Evolutionary conservation across 2,888 invertebrate species (phyloP).

Genomic region (Scaptomyza reducta): DNA sequence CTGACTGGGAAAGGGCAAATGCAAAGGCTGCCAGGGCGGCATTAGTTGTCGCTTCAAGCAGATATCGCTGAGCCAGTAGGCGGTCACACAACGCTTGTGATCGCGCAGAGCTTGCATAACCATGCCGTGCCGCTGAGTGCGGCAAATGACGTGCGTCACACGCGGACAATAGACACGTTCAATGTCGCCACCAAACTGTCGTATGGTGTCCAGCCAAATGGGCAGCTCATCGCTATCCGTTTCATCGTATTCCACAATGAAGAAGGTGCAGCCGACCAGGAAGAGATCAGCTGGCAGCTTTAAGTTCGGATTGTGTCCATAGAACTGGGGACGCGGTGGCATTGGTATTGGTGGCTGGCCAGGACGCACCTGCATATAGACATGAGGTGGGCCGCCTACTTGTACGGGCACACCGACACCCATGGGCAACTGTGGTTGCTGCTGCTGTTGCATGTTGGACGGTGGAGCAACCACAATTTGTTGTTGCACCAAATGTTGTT

Average conservation of each 20-base stretch:
- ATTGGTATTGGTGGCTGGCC: constrained; percentile 85
- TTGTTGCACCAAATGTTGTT: constrained; percentile 73
- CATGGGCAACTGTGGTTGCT: constrained; percentile 65
- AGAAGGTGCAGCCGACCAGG: constrained; percentile 96
- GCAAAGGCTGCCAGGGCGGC: constrained; percentile 97
- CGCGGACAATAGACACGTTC: constrained; percentile 92
- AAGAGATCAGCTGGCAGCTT: constrained; percentile 95
- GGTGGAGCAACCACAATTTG: constrained; percentile 74
- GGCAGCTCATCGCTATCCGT: constrained; percentile 87
- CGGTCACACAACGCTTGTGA: constrained; percentile 90
- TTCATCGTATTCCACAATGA: constrained; percentile 92
- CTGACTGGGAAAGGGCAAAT: constrained; percentile 91
- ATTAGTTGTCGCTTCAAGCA: constrained; percentile 92
- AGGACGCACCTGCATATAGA: constrained; percentile 84
- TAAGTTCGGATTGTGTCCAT: constrained; percentile 96
- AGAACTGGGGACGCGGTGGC: constrained; percentile 90
- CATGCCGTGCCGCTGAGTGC: constrained; percentile 94
- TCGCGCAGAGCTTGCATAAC: constrained; percentile 92
- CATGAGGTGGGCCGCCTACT: constrained; percentile 82
- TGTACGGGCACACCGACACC: constrained; percentile 62
- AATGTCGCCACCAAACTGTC: constrained; percentile 94
- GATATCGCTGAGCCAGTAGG: constrained; percentile 96
- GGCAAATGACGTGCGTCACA: constrained; percentile 96
- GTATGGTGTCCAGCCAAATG: constrained; percentile 89
- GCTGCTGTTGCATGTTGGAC: constrained; percentile 82